Conservation (phyloP, 2,797 vertebrate genomes). For the Sebastes matsubarae region DNA sequence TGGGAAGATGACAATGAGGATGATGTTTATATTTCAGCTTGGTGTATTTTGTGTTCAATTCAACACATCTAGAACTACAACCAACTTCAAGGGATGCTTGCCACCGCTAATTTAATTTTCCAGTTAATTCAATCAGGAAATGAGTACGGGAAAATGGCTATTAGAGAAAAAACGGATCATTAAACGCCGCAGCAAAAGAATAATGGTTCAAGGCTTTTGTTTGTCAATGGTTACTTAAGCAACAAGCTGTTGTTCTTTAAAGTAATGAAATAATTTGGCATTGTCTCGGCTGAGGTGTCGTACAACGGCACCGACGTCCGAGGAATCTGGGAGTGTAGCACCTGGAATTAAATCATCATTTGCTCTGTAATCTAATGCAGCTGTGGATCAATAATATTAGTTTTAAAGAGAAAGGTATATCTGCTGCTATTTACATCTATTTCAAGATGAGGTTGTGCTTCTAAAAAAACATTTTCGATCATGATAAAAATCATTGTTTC, state of each 20-base stretch:
- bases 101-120: conserved; percentile 36
- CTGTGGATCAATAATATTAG: background rate
- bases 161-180: conserved; percentile 48
- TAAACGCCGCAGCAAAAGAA: conserved; percentile 25
- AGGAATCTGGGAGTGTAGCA: background rate
- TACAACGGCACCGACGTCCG: background rate
- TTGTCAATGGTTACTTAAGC: conserved; percentile 34
- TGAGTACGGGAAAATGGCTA: conserved; percentile 24
- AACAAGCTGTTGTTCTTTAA: conserved; percentile 24
- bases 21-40: background rate
- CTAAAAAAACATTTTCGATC: background rate
- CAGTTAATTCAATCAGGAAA: conserved; percentile 58
- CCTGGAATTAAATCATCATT: conserved; percentile 5
- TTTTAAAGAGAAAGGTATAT: background rate
- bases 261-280: conserved; percentile 14
- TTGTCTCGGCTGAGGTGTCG: conserved; percentile 1
- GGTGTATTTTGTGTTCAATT: conserved; percentile 5
- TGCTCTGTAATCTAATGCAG: background rate
- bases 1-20: conserved; percentile 14
- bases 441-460: background rate
- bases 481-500: background rate
- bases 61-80: background rate
- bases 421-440: background rate
- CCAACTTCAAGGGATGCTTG: background rate
- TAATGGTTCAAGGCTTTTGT: conserved; percentile 35